phyloP scores from a whole-genome alignment of 2,888 invertebrate species.

The Romanomermis culicivorax region DNA sequence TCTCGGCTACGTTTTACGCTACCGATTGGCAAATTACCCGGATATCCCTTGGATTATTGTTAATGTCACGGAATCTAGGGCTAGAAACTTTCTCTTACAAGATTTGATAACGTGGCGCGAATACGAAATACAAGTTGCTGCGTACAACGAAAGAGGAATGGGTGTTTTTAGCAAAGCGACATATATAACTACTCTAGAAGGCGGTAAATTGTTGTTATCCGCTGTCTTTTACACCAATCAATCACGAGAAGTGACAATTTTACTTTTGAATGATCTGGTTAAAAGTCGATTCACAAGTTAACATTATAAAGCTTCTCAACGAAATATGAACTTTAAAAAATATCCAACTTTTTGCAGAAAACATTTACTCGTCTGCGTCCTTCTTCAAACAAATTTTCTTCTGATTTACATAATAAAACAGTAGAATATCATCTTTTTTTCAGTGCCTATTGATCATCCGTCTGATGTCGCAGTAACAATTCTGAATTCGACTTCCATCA shows the following conservation, averaged over 20 bases:
- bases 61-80: constrained; percentile 67
- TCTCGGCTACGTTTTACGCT: constrained; percentile 72
- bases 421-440: constrained; percentile 10
- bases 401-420: too few species aligned
- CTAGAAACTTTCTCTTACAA: constrained; percentile 66
- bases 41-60: constrained; percentile 69
- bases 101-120: constrained; percentile 93
- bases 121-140: constrained; percentile 58
- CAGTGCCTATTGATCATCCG: constrained; percentile 71
- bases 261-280: too few species aligned
- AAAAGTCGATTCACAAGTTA: not conserved
- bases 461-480: constrained; percentile 54
- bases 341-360: too few species aligned
- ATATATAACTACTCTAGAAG: constrained; percentile 83
- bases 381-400: too few species aligned
- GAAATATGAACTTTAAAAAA: too few species aligned
- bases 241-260: too few species aligned
- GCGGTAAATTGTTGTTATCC: constrained; percentile 34
- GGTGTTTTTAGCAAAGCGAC: constrained; percentile 74
- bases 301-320: too few species aligned
- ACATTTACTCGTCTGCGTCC: too few species aligned
- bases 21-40: constrained; percentile 70
- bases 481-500: constrained; percentile 59
- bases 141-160: constrained; percentile 84
- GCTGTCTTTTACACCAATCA: too few species aligned